Evolutionary conservation across 1,140 invertebrate species (phyloP).

Genomic region (Palaemon carinicauda): DNA sequence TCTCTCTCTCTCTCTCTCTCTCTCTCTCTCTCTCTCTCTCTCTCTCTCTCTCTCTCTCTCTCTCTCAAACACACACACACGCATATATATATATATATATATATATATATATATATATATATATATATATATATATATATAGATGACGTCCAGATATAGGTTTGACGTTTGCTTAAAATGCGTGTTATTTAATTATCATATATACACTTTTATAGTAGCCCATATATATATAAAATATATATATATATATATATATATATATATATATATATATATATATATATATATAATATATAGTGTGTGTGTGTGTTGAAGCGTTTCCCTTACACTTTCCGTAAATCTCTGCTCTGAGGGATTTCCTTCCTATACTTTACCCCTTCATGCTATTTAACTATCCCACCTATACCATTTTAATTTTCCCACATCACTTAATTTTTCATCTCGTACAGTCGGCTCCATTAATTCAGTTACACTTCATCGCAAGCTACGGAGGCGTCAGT

Average conservation of each 20-base stretch:
- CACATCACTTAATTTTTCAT: neutral
- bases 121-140: neutral
- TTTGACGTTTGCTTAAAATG: too few relatives aligned
- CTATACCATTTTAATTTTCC: neutral
- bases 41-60: neutral
- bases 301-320: too few relatives aligned
- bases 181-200: too few relatives aligned
- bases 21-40: neutral
- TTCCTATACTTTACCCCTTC: neutral
- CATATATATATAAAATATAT: too few relatives aligned
- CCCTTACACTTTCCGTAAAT: neutral
- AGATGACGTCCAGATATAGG: neutral
- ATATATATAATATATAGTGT: too few relatives aligned
- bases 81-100: conserved; percentile 1
- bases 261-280: too few relatives aligned
- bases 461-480: too few relatives aligned
- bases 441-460: neutral
- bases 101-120: neutral
- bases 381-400: too few relatives aligned
- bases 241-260: too few relatives aligned
- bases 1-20: neutral
- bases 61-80: neutral
- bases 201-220: too few relatives aligned
- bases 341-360: too few relatives aligned
- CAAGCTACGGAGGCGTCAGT: too few relatives aligned